These are phyloP conservation scores for Teleogryllus oceanicus DNA, from an alignment of 2,888 invertebrate genomes.

Conservation along the genomic window DNA sequence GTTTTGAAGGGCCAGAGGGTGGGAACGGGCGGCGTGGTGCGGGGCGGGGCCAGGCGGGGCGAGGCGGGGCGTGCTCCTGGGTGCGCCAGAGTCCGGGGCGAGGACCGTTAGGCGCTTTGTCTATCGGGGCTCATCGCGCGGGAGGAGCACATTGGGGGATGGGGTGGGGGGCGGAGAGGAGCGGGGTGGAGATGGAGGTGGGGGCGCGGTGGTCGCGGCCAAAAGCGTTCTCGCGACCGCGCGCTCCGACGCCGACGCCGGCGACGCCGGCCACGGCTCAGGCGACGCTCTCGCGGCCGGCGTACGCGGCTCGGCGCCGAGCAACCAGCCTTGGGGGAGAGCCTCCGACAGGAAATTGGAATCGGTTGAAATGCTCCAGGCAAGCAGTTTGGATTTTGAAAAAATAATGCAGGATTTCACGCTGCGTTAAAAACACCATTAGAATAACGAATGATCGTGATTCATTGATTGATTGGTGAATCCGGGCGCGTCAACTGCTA, in stretches of 20 bases:
- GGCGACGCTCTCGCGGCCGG: background rate
- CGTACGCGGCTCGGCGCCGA: background rate
- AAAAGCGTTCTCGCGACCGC: slow-evolving; percentile 10
- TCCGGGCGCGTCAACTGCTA: too few species aligned
- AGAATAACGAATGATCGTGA: too few species aligned
- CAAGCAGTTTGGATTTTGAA: too few species aligned
- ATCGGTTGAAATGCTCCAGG: too few species aligned
- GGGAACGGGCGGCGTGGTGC: background rate
- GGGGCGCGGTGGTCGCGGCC: background rate
- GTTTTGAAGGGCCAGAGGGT: background rate
- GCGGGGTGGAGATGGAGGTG: background rate
- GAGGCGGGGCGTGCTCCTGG: background rate
- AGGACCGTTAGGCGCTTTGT: too few species aligned
- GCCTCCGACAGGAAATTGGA: too few species aligned
- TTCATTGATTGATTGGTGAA: too few species aligned
- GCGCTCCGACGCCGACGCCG: background rate
- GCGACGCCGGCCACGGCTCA: background rate
- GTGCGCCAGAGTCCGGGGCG: too few species aligned
- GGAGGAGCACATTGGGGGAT: background rate
- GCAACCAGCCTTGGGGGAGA: too few species aligned
- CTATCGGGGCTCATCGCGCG: too few species aligned
- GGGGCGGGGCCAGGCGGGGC: background rate
- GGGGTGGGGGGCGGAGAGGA: background rate
- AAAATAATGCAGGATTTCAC: too few species aligned
- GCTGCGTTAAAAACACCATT: too few species aligned